Evolutionary conservation across 2,888 invertebrate species (phyloP), one percentile per base, ranked within the genome.

Genomic region (Drosophila koepferae): DNA sequence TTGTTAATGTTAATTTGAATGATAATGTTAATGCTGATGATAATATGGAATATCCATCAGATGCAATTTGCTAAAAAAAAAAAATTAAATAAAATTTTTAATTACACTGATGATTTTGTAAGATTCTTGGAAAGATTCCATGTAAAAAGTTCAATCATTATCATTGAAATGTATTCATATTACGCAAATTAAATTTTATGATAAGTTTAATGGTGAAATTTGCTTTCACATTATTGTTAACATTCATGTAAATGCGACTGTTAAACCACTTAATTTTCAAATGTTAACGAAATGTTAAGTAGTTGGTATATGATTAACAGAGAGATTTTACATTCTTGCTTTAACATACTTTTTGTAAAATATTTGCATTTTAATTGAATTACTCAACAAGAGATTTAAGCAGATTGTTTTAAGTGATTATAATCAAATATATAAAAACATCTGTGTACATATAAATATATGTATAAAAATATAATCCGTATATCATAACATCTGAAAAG

Each of bases 401-500:
- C n/a, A n/a, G n/a, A n/a, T n/a, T n/a, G n/a, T n/a, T n/a, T n/a
- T n/a, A n/a, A 40, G 7, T 28, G 23, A 23, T 38, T 38, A 16
- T 53, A 20, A 7, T 34, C 5, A 18, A 49, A 49, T 28, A 49
- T 49, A 23, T 46, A 9, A 28, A 16, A 28, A 48, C 9, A 23
- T 3, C n/a, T n/a, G 12, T 18, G 8, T 14, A 14, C 8, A 23
- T 40, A 16, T 23, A 16, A n/a, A 28, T 41, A 20, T 40, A 28
- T 23, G 4, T 23, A 23, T 31, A 20, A 6, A 14, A 28, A 3
- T 58, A 58, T 20, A 34, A 41, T 56, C 40, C 7, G 28, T 12
- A 34, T 58, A 34, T 56, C 43, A 43, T 43, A 56, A 20, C 43
- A 41, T 36, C 53, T 44, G 48, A 64, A n/a, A 59, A n/a, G 20